phyloP scores from a whole-genome alignment of 2,113 vertebrate species.

The Sapayoa aenigma region DNA sequence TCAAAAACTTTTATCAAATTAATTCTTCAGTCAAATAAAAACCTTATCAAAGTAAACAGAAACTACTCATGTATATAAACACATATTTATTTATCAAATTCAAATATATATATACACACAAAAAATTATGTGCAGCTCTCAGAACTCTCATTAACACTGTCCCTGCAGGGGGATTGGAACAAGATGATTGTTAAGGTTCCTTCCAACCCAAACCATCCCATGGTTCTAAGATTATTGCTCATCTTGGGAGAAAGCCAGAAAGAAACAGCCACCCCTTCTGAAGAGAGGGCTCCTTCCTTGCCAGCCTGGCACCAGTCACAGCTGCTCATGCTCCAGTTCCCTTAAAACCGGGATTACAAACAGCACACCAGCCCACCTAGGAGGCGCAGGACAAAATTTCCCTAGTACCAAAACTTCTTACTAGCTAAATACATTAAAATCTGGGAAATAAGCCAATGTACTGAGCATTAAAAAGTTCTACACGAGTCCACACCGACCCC shows the following conservation, averaged over 20 bases:
- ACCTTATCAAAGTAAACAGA: neutral
- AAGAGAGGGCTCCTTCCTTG: neutral
- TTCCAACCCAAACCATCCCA: neutral
- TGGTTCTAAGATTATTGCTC: neutral
- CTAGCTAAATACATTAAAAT: neutral
- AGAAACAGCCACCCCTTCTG: neutral
- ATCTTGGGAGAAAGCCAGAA: neutral
- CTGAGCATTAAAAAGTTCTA: fast-evolving
- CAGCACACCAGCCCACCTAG: neutral
- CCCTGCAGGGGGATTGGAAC: neutral
- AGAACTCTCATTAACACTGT: neutral
- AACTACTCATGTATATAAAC: neutral
- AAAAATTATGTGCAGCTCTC: neutral
- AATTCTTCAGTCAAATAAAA: neutral
- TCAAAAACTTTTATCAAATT: neutral
- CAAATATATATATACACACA: neutral
- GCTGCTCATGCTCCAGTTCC: neutral
- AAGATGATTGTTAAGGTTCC: neutral
- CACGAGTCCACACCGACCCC: no score
- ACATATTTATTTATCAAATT: neutral
- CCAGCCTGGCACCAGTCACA: neutral
- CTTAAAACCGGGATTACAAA: neutral
- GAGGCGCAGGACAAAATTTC: neutral
- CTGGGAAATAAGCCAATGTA: fast-evolving
- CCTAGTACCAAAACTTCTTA: neutral